Evolutionary conservation across 2,113 vertebrate genomes (phyloP).

Genomic region (Ranitomeya variabilis): DNA sequence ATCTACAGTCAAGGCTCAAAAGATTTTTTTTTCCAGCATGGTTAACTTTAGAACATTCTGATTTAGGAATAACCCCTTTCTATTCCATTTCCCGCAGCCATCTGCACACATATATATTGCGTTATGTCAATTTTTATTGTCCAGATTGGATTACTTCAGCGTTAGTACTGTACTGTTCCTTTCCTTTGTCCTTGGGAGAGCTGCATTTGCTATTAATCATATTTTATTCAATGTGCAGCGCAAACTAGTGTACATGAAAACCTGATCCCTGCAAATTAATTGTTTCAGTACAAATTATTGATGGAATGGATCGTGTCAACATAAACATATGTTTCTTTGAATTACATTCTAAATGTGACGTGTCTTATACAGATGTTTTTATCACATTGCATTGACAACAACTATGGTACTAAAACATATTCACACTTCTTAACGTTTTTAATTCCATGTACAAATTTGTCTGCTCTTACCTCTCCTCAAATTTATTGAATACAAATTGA

Average conservation of each 20-base stretch:
- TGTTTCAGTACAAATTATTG: neutral
- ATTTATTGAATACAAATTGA: too few relatives aligned
- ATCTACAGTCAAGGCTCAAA: neutral
- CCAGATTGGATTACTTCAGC: slow-evolving; percentile 32
- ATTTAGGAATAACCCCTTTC: neutral
- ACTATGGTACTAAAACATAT: neutral
- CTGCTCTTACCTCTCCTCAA: too few relatives aligned
- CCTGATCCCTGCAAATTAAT: neutral
- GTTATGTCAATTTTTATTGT: slow-evolving; percentile 48
- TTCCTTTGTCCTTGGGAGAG: slow-evolving; percentile 43
- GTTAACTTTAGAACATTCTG: slow-evolving; percentile 8
- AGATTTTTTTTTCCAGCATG: neutral
- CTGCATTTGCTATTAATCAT: slow-evolving; percentile 27
- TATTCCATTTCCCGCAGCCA: slow-evolving; percentile 8
- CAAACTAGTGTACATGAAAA: neutral
- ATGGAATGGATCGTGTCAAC: neutral
- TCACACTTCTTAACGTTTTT: neutral
- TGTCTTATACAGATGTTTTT: neutral
- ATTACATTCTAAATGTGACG: neutral
- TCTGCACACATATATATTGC: slow-evolving; percentile 15
- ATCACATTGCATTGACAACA: neutral
- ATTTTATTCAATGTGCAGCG: slow-evolving; percentile 7
- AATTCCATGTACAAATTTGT: neutral
- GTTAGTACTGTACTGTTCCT: slow-evolving; percentile 8
- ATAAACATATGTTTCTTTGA: neutral